Evolutionary conservation across 2,888 invertebrate genomes (phyloP).

Genomic region (Andrena praecox): DNA sequence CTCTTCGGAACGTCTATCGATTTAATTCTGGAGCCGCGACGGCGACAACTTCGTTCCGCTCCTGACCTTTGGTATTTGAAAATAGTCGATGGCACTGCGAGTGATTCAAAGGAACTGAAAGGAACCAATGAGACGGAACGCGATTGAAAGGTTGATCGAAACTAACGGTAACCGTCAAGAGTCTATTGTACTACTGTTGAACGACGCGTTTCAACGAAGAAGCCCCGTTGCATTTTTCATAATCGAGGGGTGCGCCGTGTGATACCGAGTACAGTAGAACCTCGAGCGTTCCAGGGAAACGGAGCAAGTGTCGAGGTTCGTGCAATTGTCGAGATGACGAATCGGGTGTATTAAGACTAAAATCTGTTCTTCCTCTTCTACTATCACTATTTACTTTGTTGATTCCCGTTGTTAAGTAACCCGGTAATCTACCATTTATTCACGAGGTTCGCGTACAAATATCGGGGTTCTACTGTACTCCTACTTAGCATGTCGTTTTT

Average conservation of each 20-base stretch:
- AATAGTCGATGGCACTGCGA: not conserved
- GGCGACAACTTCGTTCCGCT: not conserved
- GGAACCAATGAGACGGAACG: slow-evolving; percentile 14
- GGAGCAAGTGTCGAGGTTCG: too few relatives aligned
- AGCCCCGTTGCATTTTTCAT: slow-evolving; percentile 11
- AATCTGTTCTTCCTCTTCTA: too few relatives aligned
- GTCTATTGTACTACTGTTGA: slow-evolving; percentile 11
- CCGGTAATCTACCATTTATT: too few relatives aligned
- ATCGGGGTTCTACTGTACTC: too few relatives aligned
- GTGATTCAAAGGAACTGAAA: slow-evolving; percentile 1
- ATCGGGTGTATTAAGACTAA: too few relatives aligned
- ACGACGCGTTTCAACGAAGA: slow-evolving; percentile 14
- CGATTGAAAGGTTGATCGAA: slow-evolving; percentile 20
- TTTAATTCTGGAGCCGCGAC: too few relatives aligned
- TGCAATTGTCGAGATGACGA: too few relatives aligned
- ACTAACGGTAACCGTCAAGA: slow-evolving; percentile 12
- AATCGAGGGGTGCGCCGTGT: slow-evolving; percentile 26
- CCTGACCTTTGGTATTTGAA: slow-evolving; percentile 9
- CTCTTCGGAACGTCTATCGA: not conserved
- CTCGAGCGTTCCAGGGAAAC: too few relatives aligned
- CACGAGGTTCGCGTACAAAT: too few relatives aligned
- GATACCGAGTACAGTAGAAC: not conserved
- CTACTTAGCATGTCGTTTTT: too few relatives aligned
- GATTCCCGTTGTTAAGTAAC: too few relatives aligned
- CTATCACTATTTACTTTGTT: too few relatives aligned